Conservation (phyloP, 2,888 invertebrate genomes). For the Zaprionus bogoriensis region DNA sequence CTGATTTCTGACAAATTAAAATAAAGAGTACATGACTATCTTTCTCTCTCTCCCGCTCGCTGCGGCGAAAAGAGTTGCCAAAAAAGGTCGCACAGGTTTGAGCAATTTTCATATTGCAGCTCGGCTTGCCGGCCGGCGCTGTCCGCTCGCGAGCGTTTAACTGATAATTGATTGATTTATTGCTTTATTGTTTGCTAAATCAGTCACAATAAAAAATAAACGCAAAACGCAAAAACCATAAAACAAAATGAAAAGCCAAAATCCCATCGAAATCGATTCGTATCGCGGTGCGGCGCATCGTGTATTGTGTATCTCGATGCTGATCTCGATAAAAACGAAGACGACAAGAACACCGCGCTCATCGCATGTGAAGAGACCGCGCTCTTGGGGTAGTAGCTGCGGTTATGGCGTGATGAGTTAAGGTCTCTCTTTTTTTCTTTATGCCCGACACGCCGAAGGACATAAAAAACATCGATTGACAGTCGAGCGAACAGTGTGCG, state of each 20-base stretch:
- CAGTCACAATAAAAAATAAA: slow-evolving; percentile 44
- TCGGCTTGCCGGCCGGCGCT: slow-evolving; percentile 33
- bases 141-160: slow-evolving; percentile 56
- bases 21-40: slow-evolving; percentile 35
- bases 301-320: slow-evolving; percentile 29
- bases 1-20: slow-evolving; percentile 61
- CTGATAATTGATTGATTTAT: slow-evolving; percentile 76
- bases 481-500: neutral
- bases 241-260: slow-evolving; percentile 31
- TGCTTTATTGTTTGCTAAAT: slow-evolving; percentile 78
- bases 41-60: neutral
- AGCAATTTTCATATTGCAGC: slow-evolving; percentile 50
- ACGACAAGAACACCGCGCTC: neutral
- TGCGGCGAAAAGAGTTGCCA: slow-evolving; percentile 27
- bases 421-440: slow-evolving; percentile 19
- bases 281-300: slow-evolving; percentile 22
- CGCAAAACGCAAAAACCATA: slow-evolving; percentile 16
- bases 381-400: neutral
- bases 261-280: slow-evolving; percentile 24
- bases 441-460: slow-evolving; percentile 36
- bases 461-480: slow-evolving; percentile 22
- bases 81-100: slow-evolving; percentile 39
- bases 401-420: slow-evolving; percentile 33
- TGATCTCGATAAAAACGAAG: neutral
- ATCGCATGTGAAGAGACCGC: neutral